These are phyloP conservation scores for Caenorhabditis remanei DNA, from an alignment of 1,140 invertebrate species.

Conservation along the genomic window DNA sequence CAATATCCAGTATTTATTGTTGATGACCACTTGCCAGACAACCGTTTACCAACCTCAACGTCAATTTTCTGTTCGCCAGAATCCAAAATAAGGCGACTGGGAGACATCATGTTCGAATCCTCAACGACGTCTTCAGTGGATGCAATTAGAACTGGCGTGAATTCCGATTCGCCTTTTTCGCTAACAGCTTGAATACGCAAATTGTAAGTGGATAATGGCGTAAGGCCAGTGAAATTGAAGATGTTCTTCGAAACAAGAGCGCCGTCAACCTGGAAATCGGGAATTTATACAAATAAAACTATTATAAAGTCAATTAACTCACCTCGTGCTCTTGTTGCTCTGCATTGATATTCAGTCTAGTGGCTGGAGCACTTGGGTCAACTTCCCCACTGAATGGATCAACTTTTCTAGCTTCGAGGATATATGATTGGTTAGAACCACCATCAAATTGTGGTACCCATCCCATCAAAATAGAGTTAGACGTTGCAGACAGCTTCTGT, in stretches of 20 bases:
- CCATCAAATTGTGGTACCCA: constrained; percentile 65
- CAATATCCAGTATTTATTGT: no score
- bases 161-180: constrained; percentile 57
- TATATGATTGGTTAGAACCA: constrained; percentile 55
- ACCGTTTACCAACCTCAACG: constrained; percentile 42
- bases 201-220: constrained; percentile 61
- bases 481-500: constrained; percentile 53
- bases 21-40: neutral
- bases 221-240: constrained; percentile 63
- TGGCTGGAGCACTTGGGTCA: neutral
- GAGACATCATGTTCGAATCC: constrained; percentile 54
- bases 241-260: constrained; percentile 32
- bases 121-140: constrained; percentile 58
- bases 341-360: constrained; percentile 52
- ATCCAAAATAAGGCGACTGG: constrained; percentile 54
- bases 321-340: constrained; percentile 21
- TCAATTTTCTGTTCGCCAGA: constrained; percentile 33
- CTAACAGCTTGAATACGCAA: constrained; percentile 56
- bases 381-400: constrained; percentile 45
- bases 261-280: constrained; percentile 6
- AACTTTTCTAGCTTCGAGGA: constrained; percentile 53
- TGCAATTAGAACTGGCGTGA: constrained; percentile 44
- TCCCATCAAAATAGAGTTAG: constrained; percentile 49
- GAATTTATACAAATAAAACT: no score
- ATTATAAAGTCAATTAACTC: neutral